A percentile compares a stretch with the other conserved stretches of the same genome.
phyloP scores from a whole-genome alignment of 2,888 invertebrate genomes.

The Acleris cristana region DNA sequence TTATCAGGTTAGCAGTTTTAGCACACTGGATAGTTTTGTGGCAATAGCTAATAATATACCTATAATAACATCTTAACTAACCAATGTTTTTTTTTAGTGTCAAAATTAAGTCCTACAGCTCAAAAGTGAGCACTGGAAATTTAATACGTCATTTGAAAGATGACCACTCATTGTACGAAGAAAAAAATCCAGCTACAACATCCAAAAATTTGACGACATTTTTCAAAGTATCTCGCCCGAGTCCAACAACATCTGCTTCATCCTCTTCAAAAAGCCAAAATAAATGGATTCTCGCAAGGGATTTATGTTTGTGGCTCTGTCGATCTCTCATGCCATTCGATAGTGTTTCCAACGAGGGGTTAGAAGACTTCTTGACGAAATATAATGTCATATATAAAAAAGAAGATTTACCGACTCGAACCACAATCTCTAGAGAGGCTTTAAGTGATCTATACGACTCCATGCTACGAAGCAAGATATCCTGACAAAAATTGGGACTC shows the following conservation, averaged over 20 bases:
- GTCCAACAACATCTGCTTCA: no score
- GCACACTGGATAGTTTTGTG: no score
- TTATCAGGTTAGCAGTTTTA: no score
- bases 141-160: background rate
- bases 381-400: background rate
- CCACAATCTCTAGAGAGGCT: background rate
- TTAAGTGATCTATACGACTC: background rate
- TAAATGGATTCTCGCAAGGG: background rate
- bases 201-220: no score
- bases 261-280: no score
- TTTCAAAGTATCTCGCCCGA: no score
- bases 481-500: no score
- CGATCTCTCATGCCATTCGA: background rate
- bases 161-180: background rate
- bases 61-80: background rate
- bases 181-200: no score
- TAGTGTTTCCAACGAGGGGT: background rate
- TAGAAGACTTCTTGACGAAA: background rate
- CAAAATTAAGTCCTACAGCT: background rate
- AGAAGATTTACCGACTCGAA: background rate
- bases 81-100: background rate
- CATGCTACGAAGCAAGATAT: background rate
- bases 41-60: no score
- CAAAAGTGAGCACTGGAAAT: slow-evolving; percentile 3
- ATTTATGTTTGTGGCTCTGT: background rate